phyloP scores from a whole-genome alignment of 2,113 vertebrate species.

The Pelecanus crispus region DNA sequence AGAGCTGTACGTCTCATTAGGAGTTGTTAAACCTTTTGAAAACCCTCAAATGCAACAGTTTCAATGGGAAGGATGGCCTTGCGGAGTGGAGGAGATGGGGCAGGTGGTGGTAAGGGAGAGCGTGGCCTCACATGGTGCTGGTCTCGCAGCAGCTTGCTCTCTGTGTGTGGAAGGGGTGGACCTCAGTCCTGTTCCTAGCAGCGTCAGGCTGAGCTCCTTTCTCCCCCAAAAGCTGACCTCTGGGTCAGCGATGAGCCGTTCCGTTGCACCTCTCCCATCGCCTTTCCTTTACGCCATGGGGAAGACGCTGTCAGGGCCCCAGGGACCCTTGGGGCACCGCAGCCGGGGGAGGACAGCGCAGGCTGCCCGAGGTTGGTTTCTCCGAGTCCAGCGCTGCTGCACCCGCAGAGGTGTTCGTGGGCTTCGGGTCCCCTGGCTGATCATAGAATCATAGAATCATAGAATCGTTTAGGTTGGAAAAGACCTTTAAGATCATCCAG shows the following conservation, averaged over 20 bases:
- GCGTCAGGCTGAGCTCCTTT: not conserved
- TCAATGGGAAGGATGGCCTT: not conserved
- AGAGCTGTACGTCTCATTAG: not conserved
- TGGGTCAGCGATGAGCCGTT: not conserved
- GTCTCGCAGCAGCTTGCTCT: not conserved
- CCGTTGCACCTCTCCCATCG: not conserved
- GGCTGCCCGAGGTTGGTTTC: not conserved
- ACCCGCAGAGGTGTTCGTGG: not conserved
- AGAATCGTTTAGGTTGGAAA: no score
- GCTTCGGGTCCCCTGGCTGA: not conserved
- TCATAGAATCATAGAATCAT: no score
- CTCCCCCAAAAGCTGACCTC: not conserved
- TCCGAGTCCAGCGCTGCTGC: not conserved
- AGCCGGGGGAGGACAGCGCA: no score
- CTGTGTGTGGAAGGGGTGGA: not conserved
- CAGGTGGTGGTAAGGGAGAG: not conserved
- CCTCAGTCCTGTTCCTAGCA: not conserved
- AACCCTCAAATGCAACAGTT: not conserved
- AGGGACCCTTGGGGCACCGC: not conserved
- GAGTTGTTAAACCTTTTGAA: not conserved
- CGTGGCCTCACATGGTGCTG: not conserved
- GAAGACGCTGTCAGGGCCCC: not conserved
- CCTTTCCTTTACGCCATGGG: accelerated
- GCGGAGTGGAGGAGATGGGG: not conserved
- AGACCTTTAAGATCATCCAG: no score